phyloP scores from a whole-genome alignment of 2,113 vertebrate species.

The Laticauda laticaudata region DNA sequence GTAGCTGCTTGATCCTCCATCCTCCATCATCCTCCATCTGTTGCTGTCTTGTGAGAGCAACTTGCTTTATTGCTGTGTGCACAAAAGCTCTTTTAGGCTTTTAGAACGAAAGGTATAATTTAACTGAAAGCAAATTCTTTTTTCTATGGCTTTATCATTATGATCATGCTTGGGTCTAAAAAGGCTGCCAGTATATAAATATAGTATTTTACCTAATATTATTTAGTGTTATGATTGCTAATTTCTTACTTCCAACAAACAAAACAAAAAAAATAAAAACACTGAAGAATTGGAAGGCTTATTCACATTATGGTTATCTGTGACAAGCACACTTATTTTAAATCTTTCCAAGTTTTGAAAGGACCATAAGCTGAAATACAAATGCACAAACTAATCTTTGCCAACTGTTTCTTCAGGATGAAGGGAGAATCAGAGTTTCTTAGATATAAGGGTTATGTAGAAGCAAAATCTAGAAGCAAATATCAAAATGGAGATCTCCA shows the following conservation, averaged over 20 bases:
- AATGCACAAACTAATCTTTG: neutral
- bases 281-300: neutral
- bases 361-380: neutral
- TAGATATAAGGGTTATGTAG: neutral
- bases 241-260: neutral
- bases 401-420: neutral
- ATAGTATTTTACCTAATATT: neutral
- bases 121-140: slow-evolving; percentile 7
- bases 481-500: neutral
- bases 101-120: slow-evolving; percentile 24
- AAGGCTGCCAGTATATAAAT: neutral
- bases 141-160: slow-evolving; percentile 17
- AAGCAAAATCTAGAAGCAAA: neutral
- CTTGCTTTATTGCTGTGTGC: slow-evolving; percentile 9
- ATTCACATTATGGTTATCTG: neutral
- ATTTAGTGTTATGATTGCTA: neutral
- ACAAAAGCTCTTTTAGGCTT: slow-evolving; percentile 17
- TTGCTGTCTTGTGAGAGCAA: neutral
- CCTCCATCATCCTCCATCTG: neutral
- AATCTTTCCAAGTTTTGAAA: neutral
- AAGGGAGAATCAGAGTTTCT: neutral
- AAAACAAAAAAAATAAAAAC: neutral
- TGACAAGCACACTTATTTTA: neutral
- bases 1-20: neutral
- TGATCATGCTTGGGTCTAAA: slow-evolving; percentile 4